phyloP scores from a whole-genome alignment of 2,113 vertebrate species.

The Romanogobio albipinnatus region DNA sequence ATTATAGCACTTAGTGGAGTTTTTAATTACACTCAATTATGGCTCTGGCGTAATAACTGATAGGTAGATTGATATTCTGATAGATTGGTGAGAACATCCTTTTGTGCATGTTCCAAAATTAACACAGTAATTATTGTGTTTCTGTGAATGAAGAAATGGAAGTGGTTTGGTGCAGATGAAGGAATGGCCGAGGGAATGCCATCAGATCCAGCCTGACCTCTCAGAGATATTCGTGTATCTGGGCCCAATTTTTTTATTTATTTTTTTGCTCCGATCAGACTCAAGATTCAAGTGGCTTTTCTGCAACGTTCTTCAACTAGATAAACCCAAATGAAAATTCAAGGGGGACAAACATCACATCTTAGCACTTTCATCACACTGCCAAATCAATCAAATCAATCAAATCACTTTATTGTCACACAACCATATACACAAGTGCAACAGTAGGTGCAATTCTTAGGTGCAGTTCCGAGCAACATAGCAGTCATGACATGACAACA shows the following conservation, averaged over 20 bases:
- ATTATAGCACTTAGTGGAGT: slow-evolving; percentile 75
- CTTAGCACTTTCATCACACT: too few relatives aligned
- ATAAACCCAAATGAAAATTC: too few relatives aligned
- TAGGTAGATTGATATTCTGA: slow-evolving; percentile 77
- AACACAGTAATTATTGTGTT: slow-evolving; percentile 72
- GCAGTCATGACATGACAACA: too few relatives aligned
- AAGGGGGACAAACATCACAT: too few relatives aligned
- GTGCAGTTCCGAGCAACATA: too few relatives aligned
- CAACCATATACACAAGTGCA: too few relatives aligned
- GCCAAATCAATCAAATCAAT: too few relatives aligned
- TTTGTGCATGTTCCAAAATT: slow-evolving; percentile 72
- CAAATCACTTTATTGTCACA: too few relatives aligned
- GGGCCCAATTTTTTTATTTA: too few relatives aligned
- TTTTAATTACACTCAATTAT: slow-evolving; percentile 79
- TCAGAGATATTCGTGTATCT: too few relatives aligned
- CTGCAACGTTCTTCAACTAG: not conserved
- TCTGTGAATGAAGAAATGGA: slow-evolving; percentile 64
- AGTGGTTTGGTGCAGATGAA: slow-evolving; percentile 32
- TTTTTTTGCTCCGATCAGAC: not conserved
- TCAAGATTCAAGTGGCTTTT: not conserved
- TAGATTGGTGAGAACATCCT: slow-evolving; percentile 67
- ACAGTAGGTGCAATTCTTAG: too few relatives aligned
- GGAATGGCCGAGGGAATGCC: not conserved
- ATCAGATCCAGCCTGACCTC: not conserved
- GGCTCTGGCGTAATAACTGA: slow-evolving; percentile 75